phyloP scores from a whole-genome alignment of 2,888 invertebrate genomes.

The Hetaerina titia region DNA sequence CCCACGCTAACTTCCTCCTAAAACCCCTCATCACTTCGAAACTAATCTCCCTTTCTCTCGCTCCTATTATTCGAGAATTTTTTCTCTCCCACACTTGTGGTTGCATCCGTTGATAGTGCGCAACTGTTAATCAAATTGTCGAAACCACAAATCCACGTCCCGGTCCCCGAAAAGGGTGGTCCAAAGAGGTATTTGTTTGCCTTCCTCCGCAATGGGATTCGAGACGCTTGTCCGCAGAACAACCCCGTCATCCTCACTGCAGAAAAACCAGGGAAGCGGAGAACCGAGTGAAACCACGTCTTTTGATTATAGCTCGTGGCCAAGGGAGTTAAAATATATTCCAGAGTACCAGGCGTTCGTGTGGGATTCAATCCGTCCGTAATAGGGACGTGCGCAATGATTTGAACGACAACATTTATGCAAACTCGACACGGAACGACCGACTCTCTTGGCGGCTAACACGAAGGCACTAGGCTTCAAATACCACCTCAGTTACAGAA shows the following conservation, averaged over 20 bases:
- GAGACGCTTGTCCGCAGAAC: not conserved
- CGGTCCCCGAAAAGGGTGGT: not conserved
- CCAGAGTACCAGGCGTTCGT: not conserved
- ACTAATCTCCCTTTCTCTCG: not conserved
- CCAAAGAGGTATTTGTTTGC: not conserved
- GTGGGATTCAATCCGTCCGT: not conserved
- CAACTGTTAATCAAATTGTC: slow-evolving; percentile 18
- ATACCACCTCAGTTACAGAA: too few relatives aligned
- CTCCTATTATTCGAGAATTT: not conserved
- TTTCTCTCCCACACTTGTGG: not conserved
- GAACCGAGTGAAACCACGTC: not conserved
- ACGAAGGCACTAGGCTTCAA: too few relatives aligned
- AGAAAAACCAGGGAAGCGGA: not conserved
- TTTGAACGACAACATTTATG: too few relatives aligned
- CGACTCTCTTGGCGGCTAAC: too few relatives aligned
- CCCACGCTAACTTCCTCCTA: not conserved
- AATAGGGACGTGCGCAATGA: not conserved
- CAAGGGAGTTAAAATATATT: not conserved
- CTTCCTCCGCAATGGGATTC: not conserved
- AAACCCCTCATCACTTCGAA: not conserved
- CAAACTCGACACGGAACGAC: too few relatives aligned
- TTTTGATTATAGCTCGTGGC: not conserved
- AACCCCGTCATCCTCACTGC: not conserved
- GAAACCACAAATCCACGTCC: not conserved
- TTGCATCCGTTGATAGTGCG: not conserved